These are phyloP conservation scores for Pseudorasbora parva DNA, from an alignment of 2,113 vertebrate species.

Conservation along the genomic window DNA sequence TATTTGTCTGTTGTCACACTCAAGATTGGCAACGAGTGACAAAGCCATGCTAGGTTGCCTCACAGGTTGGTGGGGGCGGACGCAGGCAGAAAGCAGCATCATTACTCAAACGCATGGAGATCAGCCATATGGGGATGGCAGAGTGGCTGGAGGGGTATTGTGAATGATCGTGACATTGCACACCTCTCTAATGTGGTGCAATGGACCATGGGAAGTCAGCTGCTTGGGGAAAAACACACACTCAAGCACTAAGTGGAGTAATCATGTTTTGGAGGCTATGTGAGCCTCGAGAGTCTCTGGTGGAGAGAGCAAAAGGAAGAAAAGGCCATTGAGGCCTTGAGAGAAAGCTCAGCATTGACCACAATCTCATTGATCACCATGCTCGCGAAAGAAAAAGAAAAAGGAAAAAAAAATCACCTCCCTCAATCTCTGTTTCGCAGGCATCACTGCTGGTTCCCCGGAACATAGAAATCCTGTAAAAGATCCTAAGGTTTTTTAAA, in stretches of 20 bases:
- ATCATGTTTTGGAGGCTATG: slow-evolving; percentile 36
- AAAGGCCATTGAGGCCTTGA: slow-evolving; percentile 30
- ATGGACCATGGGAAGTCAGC: slow-evolving; percentile 40
- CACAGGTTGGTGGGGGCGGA: slow-evolving; percentile 13
- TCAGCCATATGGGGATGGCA: slow-evolving; percentile 31
- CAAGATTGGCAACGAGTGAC: background rate
- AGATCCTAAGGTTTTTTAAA: slow-evolving; percentile 1
- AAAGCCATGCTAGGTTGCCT: background rate
- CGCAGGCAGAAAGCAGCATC: background rate
- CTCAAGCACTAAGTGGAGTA: slow-evolving; percentile 19
- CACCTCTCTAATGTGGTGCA: slow-evolving; percentile 41
- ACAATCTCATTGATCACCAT: slow-evolving; percentile 21
- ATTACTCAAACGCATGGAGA: slow-evolving; percentile 41
- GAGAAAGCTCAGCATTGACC: slow-evolving; percentile 25
- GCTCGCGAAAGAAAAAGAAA: background rate
- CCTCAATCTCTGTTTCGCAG: background rate
- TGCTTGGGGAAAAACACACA: slow-evolving; percentile 30
- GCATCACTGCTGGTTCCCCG: background rate
- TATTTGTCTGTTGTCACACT: slow-evolving; percentile 8
- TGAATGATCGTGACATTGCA: slow-evolving; percentile 34
- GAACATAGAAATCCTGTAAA: background rate
- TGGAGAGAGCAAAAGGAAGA: background rate
- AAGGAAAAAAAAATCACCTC: background rate
- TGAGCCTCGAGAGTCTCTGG: background rate
- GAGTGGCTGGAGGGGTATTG: slow-evolving; percentile 24